Evolutionary conservation across 2,888 invertebrate genomes (phyloP), one percentile per base, ranked within the genome.

Genomic region (Meteorus colon): DNA sequence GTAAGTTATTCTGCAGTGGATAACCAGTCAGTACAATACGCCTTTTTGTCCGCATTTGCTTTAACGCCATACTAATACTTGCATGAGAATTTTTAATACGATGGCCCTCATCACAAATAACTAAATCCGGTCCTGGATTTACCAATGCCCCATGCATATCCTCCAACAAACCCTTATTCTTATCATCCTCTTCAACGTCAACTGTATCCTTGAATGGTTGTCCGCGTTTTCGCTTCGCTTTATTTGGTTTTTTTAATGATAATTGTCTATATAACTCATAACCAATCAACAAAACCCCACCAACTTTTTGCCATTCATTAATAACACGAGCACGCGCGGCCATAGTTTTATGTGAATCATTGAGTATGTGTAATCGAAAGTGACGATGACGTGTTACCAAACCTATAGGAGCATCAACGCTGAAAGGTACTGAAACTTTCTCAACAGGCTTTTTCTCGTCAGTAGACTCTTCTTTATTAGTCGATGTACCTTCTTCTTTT

Each of bases 1-100:
- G 91, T 24, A 99, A 91, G 90, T 99, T 99, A 90, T 99, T 99
- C 90, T 99, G 99, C 14, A 99, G 91, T 0, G 99, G 99, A 91
- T 99, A 99, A 3, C 99, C 99, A 2, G 99, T 99, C 37, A 99
- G 91, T 0, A 99, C 99, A 19, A 99, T 95, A 79, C 99, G 92
- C 19, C 99, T 93, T 86, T 97, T 96, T 0, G 99, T 98, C 83
- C 95, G 92, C 91, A 99, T 98, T 87, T 97, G 96, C 88, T 98
- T 98, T 59, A 99, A 91, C 0, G 98, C 97, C 87, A 96, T 94
- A 0, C 98, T 98, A 83, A 98, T 98, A 78, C 97, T 97, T 0
- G 99, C 98, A 86, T 98, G 97, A 0, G 98, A 96, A 89, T 99
- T 99, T 90, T 99, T 99, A 81, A 99, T 99, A 27, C 98, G 92